phyloP scores from a whole-genome alignment of 2,113 vertebrate species.

The Monopterus albus region DNA sequence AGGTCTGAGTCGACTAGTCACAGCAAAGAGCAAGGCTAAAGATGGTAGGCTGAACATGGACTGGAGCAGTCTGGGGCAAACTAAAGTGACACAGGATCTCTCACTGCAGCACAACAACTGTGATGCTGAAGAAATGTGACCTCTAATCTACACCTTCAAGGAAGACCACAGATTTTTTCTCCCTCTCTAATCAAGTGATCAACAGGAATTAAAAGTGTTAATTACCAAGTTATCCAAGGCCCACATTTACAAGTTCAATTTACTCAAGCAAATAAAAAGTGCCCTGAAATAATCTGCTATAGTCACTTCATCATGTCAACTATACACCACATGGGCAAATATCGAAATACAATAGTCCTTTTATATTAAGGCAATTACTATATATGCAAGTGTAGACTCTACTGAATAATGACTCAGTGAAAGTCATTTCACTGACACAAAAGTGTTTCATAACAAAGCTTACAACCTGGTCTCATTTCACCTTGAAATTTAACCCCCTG shows the following conservation, averaged over 20 bases:
- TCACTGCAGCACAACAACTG: not conserved
- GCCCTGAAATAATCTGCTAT: not conserved
- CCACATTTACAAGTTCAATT: not conserved
- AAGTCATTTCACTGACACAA: too few relatives aligned
- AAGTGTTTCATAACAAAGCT: too few relatives aligned
- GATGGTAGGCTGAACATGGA: not conserved
- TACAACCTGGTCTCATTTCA: not conserved
- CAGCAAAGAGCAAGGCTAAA: not conserved
- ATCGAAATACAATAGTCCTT: not conserved
- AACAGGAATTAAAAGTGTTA: not conserved
- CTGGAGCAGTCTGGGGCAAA: not conserved
- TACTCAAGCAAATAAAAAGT: not conserved
- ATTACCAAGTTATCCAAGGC: not conserved
- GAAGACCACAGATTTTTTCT: not conserved
- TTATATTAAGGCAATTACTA: not conserved
- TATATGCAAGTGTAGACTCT: too few relatives aligned
- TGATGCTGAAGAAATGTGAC: not conserved
- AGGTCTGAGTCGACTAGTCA: too few relatives aligned
- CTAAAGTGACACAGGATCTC: not conserved
- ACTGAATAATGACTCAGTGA: too few relatives aligned
- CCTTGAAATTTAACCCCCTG: not conserved
- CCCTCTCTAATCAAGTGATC: not conserved
- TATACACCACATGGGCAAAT: not conserved
- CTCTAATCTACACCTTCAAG: constrained; percentile 3
- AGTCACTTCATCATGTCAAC: not conserved